These are phyloP conservation scores for Chaetogeoica ovagalla DNA, from an alignment of 2,888 invertebrate genomes.

Conservation along the genomic window DNA sequence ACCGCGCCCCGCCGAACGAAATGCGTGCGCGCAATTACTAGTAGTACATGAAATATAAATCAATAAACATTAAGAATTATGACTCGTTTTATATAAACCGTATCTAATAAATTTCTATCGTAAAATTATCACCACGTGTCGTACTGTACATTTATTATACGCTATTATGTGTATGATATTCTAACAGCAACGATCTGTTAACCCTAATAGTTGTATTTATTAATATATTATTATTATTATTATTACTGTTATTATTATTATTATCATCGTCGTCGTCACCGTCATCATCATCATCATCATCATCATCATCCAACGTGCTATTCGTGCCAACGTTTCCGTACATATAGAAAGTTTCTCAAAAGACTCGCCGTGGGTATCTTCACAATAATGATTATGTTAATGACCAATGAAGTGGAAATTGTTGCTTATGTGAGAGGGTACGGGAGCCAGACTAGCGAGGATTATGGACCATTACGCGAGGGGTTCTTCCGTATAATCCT, in stretches of 20 bases:
- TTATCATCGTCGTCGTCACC: no score
- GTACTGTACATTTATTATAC: no score
- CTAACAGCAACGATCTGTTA: no score
- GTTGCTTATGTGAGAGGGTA: not conserved
- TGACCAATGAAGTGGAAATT: slow-evolving; percentile 50
- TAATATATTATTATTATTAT: no score
- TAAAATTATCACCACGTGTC: no score
- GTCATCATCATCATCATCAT: no score
- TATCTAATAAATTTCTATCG: no score
- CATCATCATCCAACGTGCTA: not conserved
- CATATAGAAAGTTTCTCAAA: slow-evolving; percentile 8
- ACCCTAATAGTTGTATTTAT: no score
- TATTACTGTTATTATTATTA: no score
- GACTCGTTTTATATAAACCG: no score
- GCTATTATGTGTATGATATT: no score
- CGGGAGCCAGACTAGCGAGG: slow-evolving; percentile 7
- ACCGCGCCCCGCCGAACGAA: not conserved
- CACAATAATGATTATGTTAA: slow-evolving; percentile 29
- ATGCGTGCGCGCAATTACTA: slow-evolving; percentile 6
- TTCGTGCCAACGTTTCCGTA: not conserved
- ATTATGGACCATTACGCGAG: slow-evolving; percentile 39
- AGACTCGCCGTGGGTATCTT: slow-evolving; percentile 16
- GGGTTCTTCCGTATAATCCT: slow-evolving; percentile 45
- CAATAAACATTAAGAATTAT: not conserved
- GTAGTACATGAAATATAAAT: no score